Evolutionary conservation across 2,888 invertebrate species (phyloP).

Genomic region (Monopis laevigella): DNA sequence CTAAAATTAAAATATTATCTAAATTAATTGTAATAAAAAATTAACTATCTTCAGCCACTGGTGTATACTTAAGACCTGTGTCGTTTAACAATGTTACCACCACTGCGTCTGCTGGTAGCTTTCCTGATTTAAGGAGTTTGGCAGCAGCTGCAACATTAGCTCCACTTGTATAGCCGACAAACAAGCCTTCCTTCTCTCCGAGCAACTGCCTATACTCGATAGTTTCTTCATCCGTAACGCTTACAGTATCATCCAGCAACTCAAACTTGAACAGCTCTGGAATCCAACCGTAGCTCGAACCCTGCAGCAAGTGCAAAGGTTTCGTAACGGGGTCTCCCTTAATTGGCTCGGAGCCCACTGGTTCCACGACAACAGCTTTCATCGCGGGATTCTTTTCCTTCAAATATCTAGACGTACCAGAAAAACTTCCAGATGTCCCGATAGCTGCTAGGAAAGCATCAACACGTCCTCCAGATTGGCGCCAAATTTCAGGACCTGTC

Average conservation of each 20-base stretch:
- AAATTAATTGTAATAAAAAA: too few species aligned
- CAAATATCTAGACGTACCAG: conserved; percentile 44
- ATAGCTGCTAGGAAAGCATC: conserved; percentile 52
- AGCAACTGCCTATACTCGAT: conserved; percentile 39
- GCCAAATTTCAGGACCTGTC: conserved; percentile 59
- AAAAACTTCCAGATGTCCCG: conserved; percentile 52
- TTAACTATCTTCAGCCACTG: too few species aligned
- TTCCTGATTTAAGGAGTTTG: conserved; percentile 43
- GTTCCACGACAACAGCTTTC: conserved; percentile 48
- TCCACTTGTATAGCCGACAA: conserved; percentile 54
- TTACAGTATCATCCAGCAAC: conserved; percentile 43
- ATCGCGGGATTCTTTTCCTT: conserved; percentile 46
- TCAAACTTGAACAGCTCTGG: conserved; percentile 49
- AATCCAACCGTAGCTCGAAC: conserved; percentile 52
- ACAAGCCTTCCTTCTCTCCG: conserved; percentile 50
- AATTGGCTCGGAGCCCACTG: conserved; percentile 47
- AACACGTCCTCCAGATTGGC: conserved; percentile 47
- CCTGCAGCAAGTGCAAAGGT: conserved; percentile 52
- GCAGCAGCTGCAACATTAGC: conserved; percentile 56
- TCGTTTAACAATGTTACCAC: conserved; percentile 50
- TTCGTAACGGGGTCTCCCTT: conserved; percentile 48
- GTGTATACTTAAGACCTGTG: conserved; percentile 50
- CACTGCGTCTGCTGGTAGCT: conserved; percentile 45
- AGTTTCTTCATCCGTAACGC: conserved; percentile 48
- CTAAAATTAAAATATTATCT: too few species aligned